These are phyloP conservation scores for Nomia melanderi DNA, from an alignment of 1,140 invertebrate species.

Conservation along the genomic window DNA sequence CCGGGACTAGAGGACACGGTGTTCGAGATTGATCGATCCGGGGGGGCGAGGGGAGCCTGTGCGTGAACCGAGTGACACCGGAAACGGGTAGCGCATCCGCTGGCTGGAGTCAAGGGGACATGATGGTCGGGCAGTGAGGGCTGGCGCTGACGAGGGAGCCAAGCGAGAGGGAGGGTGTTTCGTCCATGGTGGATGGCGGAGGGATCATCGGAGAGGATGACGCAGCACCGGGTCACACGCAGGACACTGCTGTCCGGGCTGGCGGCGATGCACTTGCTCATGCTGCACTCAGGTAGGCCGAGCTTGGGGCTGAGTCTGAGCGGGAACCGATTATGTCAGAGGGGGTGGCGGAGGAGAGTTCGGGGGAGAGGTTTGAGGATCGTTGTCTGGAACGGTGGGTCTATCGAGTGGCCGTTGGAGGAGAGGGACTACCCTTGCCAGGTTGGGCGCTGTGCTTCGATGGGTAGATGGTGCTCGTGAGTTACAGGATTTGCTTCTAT, in stretches of 20 bases:
- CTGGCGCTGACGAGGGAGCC: too few relatives aligned
- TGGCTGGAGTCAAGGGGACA: not conserved
- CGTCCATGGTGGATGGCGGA: constrained; percentile 35
- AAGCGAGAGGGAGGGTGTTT: too few relatives aligned
- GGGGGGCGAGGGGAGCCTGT: not conserved
- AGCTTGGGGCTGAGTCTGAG: too few relatives aligned
- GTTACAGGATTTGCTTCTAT: too few relatives aligned
- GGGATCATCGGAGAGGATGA: constrained; percentile 30
- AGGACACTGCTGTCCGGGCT: constrained; percentile 44
- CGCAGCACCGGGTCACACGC: constrained; percentile 32
- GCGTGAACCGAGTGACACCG: constrained; percentile 22
- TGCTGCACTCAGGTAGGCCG: constrained; percentile 55
- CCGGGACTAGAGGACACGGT: not conserved
- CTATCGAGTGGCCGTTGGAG: too few relatives aligned
- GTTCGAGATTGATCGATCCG: constrained; percentile 38
- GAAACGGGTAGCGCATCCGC: not conserved
- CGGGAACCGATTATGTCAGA: too few relatives aligned
- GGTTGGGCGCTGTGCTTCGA: not conserved
- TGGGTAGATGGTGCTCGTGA: not conserved
- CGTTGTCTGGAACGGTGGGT: too few relatives aligned
- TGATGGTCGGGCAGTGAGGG: constrained; percentile 33
- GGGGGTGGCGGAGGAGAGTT: too few relatives aligned
- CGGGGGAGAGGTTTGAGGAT: too few relatives aligned
- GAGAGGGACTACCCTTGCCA: too few relatives aligned
- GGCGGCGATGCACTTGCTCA: constrained; percentile 37